Evolutionary conservation across 2,797 vertebrate genomes (phyloP).

Genomic region (Molossus molossus): DNA sequence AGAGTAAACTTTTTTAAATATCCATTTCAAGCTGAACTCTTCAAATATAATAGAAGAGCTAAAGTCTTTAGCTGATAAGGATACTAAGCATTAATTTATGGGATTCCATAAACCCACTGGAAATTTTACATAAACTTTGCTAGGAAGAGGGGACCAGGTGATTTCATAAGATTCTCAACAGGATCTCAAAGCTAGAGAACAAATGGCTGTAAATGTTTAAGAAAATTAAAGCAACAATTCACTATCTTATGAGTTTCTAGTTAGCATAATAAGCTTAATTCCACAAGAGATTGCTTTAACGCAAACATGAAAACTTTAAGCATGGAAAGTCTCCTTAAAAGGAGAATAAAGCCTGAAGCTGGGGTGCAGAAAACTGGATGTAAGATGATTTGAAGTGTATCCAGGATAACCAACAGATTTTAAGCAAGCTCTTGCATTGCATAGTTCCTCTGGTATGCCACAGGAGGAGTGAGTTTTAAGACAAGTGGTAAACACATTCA

Average conservation of each 20-base stretch:
- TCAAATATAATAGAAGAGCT: conserved; percentile 9
- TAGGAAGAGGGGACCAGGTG: neutral
- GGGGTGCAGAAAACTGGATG: conserved; percentile 61
- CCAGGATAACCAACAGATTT: conserved; percentile 70
- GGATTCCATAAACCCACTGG: neutral
- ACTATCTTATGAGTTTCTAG: neutral
- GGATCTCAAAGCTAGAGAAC: conserved; percentile 14
- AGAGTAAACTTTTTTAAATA: conserved; percentile 40
- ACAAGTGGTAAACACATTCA: neutral
- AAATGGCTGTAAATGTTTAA: neutral
- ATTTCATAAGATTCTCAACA: conserved; percentile 38
- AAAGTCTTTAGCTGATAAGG: neutral
- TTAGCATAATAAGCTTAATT: conserved; percentile 51
- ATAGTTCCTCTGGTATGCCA: neutral
- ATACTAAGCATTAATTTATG: conserved; percentile 13
- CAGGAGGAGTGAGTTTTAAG: neutral
- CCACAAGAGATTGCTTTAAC: neutral
- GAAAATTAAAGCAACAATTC: neutral
- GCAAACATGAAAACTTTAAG: neutral
- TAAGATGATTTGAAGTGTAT: conserved; percentile 78
- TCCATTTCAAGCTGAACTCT: conserved; percentile 44
- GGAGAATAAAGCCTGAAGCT: neutral
- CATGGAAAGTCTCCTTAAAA: neutral
- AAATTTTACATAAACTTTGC: conserved; percentile 28
- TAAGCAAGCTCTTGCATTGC: conserved; percentile 47